Base-by-base conservation (phyloP, 1,140 invertebrate genomes). In the Scaptomyza montana region DNA sequence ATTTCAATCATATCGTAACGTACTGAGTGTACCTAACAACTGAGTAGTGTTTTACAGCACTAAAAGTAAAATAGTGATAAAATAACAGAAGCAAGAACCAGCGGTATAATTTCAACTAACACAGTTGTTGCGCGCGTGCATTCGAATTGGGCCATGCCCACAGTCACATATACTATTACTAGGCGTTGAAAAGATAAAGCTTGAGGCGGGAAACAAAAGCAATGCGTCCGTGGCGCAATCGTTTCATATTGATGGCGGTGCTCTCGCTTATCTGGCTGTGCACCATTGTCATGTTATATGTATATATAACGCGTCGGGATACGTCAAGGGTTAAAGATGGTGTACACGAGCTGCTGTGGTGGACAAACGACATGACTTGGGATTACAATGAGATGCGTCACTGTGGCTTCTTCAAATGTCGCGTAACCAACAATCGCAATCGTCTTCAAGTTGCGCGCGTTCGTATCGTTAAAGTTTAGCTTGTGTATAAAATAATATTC, bases 301-400 rank as follows among this genome's bases (percentile, higher is more conserved):
- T 25, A 47, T 49, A 60, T 16, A 0, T 61, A 21, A 10, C 10
- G 3, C 9, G 8, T 10, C 3, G n/a, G 5, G 43, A 54, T 0
- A 2, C 33, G 9, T 1, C 12, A 5, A 36, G 19, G 0, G 43
- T 55, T 0, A 8, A 16, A 12, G 19, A 30, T 5, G 41, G n/a
- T 6, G 25, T 8, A 1, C 9, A 33, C 13, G 69, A 89, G 59
- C 8, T 89, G 16, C 36, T 89, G 12, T 89, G 84, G 84, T 89
- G 84, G 84, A 66, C 84, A 2, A 45, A 70, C 3, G 33, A 68
- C 19, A 62, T 84, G 51, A 9, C 49, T 13, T 80, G 67, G 33
- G 16, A 25, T 2, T 77, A 89, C 51, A 56, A 84, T 13, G 85
- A 77, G 57, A n/a, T 9, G 10, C 80, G 79, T 0, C 19, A 46